Percentiles rank a stretch among this genome's conserved stretches.
phyloP scores from a whole-genome alignment of 2,113 vertebrate species.

The Eidolon helvum region DNA sequence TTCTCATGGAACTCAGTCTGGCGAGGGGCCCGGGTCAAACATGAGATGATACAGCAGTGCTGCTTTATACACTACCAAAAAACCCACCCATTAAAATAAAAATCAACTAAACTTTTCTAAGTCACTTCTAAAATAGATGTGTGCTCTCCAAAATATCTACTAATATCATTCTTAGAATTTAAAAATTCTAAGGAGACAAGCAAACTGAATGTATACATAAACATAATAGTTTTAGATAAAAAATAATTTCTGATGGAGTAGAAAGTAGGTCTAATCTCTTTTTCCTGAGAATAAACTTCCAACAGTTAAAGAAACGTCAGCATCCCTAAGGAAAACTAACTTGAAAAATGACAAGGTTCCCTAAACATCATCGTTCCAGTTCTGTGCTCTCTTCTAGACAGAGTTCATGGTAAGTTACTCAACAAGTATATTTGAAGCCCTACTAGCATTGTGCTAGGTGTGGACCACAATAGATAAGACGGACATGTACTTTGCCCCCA shows the following conservation, averaged over 20 bases:
- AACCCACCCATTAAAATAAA: neutral
- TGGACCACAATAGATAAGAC: rapidly evolving
- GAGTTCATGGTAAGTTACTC: neutral
- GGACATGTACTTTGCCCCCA: rapidly evolving
- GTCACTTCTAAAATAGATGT: neutral
- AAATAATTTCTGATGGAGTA: neutral
- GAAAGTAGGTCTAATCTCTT: neutral
- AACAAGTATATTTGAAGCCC: neutral
- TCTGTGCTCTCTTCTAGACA: too few species aligned
- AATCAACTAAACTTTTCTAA: neutral
- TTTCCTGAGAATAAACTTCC: neutral
- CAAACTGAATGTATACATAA: neutral
- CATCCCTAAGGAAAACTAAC: neutral
- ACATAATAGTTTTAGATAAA: neutral
- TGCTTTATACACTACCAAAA: neutral
- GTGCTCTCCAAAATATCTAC: neutral
- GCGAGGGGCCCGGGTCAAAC: neutral
- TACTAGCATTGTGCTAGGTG: neutral
- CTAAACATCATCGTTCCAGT: neutral
- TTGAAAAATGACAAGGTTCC: neutral
- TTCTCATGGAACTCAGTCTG: neutral
- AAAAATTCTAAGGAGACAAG: neutral
- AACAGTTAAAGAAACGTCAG: neutral
- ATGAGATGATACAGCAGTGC: neutral
- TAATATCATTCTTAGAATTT: neutral